Conservation (phyloP, 2,797 vertebrate species). For the Pipistrellus kuhlii region DNA sequence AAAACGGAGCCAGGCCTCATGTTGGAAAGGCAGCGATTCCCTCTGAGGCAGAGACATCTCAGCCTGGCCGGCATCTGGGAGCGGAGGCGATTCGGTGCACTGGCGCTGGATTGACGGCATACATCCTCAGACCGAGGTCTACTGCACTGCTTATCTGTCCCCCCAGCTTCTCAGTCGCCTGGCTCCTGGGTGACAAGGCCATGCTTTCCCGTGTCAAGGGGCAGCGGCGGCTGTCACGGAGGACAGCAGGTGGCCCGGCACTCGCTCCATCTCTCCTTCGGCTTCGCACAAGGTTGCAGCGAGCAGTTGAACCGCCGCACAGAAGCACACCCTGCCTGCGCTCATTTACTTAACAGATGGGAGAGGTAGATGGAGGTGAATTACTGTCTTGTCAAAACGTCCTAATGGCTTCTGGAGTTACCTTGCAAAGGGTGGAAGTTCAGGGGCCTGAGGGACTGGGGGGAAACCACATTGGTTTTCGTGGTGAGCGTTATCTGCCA, state of each 20-base stretch:
- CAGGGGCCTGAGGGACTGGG: neutral
- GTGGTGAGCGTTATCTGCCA: conserved; percentile 60
- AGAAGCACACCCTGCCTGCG: neutral
- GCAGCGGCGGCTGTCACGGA: conserved; percentile 29
- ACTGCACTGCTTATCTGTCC: no score
- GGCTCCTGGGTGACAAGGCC: conserved; percentile 1
- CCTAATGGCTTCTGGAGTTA: conserved; percentile 37
- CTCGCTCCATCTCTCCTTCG: neutral
- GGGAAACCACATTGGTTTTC: conserved; percentile 71
- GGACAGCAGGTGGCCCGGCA: neutral
- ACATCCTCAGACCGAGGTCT: neutral
- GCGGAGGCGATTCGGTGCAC: conserved; percentile 38
- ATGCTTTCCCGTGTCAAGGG: conserved; percentile 43
- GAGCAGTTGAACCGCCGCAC: neutral
- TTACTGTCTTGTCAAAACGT: conserved; percentile 58
- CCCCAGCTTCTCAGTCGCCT: neutral
- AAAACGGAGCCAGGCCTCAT: neutral
- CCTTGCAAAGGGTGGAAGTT: conserved; percentile 40
- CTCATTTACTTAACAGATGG: conserved; percentile 55
- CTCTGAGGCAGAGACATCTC: neutral
- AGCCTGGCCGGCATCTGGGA: conserved; percentile 10
- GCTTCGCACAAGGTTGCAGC: neutral
- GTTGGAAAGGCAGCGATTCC: conserved; percentile 18
- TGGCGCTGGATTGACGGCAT: neutral
- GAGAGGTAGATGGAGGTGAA: conserved; percentile 57